A percentile compares a stretch with the other conserved stretches of the same genome.
phyloP scores from a whole-genome alignment of 2,113 vertebrate genomes.

The Daphoenositta chrysoptera region DNA sequence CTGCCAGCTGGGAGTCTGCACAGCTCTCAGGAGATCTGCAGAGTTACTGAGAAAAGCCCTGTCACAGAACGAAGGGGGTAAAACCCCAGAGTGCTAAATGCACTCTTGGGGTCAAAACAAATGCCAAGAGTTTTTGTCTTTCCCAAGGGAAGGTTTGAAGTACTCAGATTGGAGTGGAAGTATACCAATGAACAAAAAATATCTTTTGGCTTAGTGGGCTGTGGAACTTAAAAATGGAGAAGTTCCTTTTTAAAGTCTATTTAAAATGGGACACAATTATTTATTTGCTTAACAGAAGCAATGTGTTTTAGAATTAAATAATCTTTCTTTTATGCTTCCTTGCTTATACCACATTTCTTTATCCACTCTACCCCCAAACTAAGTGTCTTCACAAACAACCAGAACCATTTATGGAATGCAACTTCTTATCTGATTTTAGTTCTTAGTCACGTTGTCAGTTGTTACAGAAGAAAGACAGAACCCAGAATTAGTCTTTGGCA shows the following conservation, averaged over 20 bases:
- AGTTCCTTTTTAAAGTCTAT: neutral
- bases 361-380: neutral
- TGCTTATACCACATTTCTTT: neutral
- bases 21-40: neutral
- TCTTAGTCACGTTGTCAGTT: constrained; percentile 28
- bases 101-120: neutral
- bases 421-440: constrained; percentile 49
- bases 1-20: neutral
- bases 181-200: neutral
- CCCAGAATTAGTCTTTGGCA: constrained; percentile 37
- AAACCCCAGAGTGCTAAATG: neutral
- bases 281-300: neutral
- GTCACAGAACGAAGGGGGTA: accelerated
- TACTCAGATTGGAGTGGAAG: neutral
- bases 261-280: neutral
- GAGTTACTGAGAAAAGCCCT: neutral
- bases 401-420: constrained; percentile 55
- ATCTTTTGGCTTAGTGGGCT: neutral
- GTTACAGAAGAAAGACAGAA: constrained; percentile 52
- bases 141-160: neutral
- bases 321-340: neutral
- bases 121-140: neutral
- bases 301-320: neutral
- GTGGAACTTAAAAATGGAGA: neutral
- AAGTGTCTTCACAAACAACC: neutral